Percentiles rank a stretch among this genome's conserved stretches.
These are phyloP conservation scores for Macrobrachium rosenbergii DNA, from an alignment of 1,140 invertebrate species.

Conservation along the genomic window DNA sequence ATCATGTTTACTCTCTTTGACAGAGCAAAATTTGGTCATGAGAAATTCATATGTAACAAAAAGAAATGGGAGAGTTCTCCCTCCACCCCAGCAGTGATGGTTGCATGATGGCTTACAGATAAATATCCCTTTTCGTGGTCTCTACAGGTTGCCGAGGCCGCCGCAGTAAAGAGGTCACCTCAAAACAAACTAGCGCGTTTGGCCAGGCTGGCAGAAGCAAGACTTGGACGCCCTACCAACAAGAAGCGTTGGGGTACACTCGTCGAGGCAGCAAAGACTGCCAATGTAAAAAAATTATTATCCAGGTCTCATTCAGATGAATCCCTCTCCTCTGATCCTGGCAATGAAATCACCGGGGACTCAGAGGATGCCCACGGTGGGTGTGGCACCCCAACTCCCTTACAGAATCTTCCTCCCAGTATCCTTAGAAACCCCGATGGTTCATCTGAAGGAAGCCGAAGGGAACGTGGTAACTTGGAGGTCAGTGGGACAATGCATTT, in stretches of 20 bases:
- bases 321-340: constrained; percentile 60
- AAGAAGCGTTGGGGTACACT: constrained; percentile 72
- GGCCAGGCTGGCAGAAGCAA: constrained; percentile 79
- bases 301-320: constrained; percentile 65
- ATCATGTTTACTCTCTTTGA: too few relatives aligned
- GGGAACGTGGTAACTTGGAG: not conserved
- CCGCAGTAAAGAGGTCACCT: constrained; percentile 73
- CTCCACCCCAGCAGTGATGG: too few relatives aligned
- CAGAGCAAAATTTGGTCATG: too few relatives aligned
- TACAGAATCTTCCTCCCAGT: constrained; percentile 35
- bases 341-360: constrained; percentile 41
- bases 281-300: constrained; percentile 65
- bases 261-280: constrained; percentile 66
- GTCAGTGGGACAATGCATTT: constrained; percentile 45
- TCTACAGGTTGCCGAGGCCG: constrained; percentile 93
- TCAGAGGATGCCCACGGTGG: constrained; percentile 31
- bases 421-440: constrained; percentile 10
- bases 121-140: constrained; percentile 76
- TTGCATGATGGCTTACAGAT: not conserved
- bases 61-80: too few relatives aligned
- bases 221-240: constrained; percentile 85
- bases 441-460: constrained; percentile 2
- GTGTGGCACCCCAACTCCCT: constrained; percentile 16
- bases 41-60: too few relatives aligned
- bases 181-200: constrained; percentile 65